Base-by-base conservation (phyloP, 2,888 invertebrate genomes). In the Argyresthia goedartella region DNA sequence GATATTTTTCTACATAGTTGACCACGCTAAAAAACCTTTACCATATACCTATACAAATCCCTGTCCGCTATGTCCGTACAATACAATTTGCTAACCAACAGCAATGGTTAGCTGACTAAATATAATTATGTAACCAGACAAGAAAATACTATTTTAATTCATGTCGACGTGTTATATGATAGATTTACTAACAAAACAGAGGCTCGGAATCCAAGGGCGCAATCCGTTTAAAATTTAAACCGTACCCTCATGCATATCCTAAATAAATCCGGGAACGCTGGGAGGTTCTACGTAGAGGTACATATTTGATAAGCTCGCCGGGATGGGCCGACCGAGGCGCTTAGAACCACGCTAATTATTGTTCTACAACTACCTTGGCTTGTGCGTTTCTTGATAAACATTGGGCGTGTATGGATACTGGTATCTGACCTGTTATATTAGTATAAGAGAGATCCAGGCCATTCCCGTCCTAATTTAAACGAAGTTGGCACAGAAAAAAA, bases 211-310 rank as follows among this genome's bases (percentile, higher is more conserved):
- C 81, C 81, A 84, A 86, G 82, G 85, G 81, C 80, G 73, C 81
- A 82, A 84, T 85, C 82, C 85, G 81, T 85, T 86, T 84, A 85
- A 86, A 86, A 85, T 86, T 86, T 86, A 84, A 85, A 85, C 79
- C 73, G 76, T 74, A 84, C 81, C 84, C 82, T 85, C 86, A 85
- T 85, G 82, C 86, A 86, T 85, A 86, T 80, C 84, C 85, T 82
- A 85, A 86, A 85, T 82, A 86, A 85, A 85, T 85, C 85, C 81
- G 73, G 62, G 54, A 52, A 74, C 71, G 75, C 71, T 75, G 25
- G 75, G 73, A 73, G 71, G 72, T 70, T 75, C 74, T 68, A 77
- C 77, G 73, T 71, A 78, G 25, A 25, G 76, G 78, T 86, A 86
- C 86, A 86, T 86, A 85, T 86, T 85, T 85, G 82, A 86, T 86